A percentile compares a stretch with the other conserved stretches of the same genome.
These are phyloP conservation scores for Chelonus formosanus DNA, from an alignment of 2,888 invertebrate species.

Conservation along the genomic window DNA sequence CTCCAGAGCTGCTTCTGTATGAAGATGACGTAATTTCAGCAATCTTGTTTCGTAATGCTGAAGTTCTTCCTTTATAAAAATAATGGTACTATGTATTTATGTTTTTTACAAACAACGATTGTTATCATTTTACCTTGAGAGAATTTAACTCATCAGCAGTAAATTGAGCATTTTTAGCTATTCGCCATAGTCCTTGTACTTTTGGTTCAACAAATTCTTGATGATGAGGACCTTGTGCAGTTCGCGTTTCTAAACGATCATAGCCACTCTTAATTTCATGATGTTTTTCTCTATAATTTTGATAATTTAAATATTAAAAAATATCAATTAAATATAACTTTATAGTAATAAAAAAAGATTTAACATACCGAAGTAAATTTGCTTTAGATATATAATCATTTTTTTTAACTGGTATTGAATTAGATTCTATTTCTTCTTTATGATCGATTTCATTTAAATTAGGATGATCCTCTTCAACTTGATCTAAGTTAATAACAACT, in stretches of 20 bases:
- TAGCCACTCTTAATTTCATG: conserved; percentile 79
- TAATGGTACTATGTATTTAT: neutral
- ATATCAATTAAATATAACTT: too few species aligned
- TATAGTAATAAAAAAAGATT: neutral
- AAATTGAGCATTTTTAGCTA: conserved; percentile 83
- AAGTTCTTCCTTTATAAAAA: conserved; percentile 74
- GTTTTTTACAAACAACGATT: too few species aligned
- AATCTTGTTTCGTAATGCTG: conserved; percentile 87
- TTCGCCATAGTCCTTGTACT: conserved; percentile 87
- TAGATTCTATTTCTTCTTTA: conserved; percentile 68
- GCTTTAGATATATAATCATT: conserved; percentile 75
- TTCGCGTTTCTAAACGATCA: conserved; percentile 78
- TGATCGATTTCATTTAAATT: conserved; percentile 76
- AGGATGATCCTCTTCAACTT: conserved; percentile 76
- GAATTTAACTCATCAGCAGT: conserved; percentile 83
- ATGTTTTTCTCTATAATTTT: conserved; percentile 75
- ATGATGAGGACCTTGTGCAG: conserved; percentile 80
- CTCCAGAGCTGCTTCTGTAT: conserved; percentile 81
- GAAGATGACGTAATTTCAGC: conserved; percentile 82
- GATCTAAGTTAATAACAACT: conserved; percentile 67
- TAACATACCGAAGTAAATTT: conserved; percentile 69
- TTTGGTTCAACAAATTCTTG: conserved; percentile 91
- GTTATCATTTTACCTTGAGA: conserved; percentile 71
- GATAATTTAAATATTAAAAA: neutral
- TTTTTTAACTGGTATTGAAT: conserved; percentile 66